These are phyloP conservation scores for Rhombomys opimus DNA, from an alignment of 2,113 vertebrate species.

Conservation along the genomic window DNA sequence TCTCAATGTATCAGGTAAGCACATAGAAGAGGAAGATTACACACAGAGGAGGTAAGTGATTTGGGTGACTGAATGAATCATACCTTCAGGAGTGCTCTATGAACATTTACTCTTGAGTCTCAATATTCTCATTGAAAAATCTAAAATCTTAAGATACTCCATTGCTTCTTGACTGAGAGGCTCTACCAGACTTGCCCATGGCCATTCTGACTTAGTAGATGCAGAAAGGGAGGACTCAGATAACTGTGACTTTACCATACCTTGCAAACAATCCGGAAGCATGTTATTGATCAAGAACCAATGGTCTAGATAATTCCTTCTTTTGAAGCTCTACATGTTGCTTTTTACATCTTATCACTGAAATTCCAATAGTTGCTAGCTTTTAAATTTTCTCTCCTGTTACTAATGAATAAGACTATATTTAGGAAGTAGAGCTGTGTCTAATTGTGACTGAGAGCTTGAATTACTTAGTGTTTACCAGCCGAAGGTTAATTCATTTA, in stretches of 20 bases:
- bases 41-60: conserved; percentile 5
- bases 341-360: conserved; percentile 52
- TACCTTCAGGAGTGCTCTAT: background rate
- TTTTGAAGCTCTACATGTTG: conserved; percentile 56
- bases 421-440: conserved; percentile 50
- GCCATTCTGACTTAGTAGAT: conserved; percentile 27
- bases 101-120: conserved; percentile 45
- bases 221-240: background rate
- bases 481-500: conserved; percentile 48
- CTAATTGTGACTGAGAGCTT: conserved; percentile 61
- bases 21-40: conserved; percentile 25
- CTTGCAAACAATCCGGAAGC: conserved; percentile 40
- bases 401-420: conserved; percentile 67
- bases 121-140: conserved; percentile 52
- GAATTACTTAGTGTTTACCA: conserved; percentile 16
- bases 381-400: conserved; percentile 60
- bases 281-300: conserved; percentile 48
- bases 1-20: conserved; percentile 41
- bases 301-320: conserved; percentile 60
- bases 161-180: conserved; percentile 5
- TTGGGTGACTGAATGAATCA: background rate
- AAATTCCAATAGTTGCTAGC: conserved; percentile 27
- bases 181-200: background rate
- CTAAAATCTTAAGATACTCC: conserved; percentile 47
- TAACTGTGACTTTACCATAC: background rate